These are phyloP conservation scores for Trichopoda pennipes DNA, from an alignment of 2,888 invertebrate species.

Conservation along the genomic window DNA sequence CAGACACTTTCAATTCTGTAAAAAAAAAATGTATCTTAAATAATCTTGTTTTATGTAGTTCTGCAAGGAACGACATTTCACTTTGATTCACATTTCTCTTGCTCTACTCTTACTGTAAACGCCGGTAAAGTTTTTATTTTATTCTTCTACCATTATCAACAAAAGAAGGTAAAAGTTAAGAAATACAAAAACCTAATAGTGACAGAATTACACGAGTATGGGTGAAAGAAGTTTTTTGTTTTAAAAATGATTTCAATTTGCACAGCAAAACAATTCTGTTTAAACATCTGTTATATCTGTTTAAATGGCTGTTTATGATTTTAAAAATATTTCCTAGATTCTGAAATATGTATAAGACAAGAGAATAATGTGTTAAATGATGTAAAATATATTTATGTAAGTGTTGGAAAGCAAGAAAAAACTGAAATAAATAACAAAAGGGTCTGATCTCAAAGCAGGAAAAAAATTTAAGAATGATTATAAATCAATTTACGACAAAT, in stretches of 20 bases:
- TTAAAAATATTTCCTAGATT: background rate
- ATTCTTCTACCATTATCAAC: background rate
- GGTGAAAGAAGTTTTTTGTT: conserved; percentile 1
- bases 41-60: background rate
- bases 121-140: too few relatives aligned
- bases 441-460: too few relatives aligned
- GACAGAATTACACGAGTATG: background rate
- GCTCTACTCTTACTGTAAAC: too few relatives aligned
- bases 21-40: background rate
- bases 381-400: background rate
- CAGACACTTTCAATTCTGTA: background rate
- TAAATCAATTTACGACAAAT: too few relatives aligned
- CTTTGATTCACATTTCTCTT: conserved; percentile 24
- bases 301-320: background rate
- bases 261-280: background rate
- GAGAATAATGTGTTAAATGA: conserved; percentile 8
- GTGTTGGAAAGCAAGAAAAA: too few relatives aligned
- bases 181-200: background rate
- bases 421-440: too few relatives aligned
- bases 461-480: too few relatives aligned
- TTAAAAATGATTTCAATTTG: conserved; percentile 12
- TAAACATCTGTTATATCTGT: conserved; percentile 3
- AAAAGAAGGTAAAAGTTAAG: background rate
- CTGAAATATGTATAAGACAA: background rate
- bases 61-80: conserved; percentile 5